A percentile compares a stretch with the other conserved stretches of the same genome.
phyloP scores from a whole-genome alignment of 2,113 vertebrate species.

The Gobio gobio region DNA sequence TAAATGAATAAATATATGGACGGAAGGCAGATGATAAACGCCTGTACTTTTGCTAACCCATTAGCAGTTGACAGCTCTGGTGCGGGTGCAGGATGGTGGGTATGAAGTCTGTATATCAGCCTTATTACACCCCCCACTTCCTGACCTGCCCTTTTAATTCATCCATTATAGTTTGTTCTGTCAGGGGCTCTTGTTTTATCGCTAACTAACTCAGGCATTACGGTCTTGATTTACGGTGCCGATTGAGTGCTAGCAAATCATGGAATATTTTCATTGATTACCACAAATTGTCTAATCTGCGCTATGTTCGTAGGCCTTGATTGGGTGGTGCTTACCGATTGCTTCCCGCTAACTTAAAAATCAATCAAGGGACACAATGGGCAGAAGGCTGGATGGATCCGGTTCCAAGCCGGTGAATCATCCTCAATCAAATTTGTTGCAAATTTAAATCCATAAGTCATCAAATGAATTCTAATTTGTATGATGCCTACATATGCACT shows the following conservation, averaged over 20 bases:
- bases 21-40: slow-evolving; percentile 78
- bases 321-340: slow-evolving; percentile 98
- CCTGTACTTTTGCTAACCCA: slow-evolving; percentile 71
- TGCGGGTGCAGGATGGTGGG: slow-evolving; percentile 69
- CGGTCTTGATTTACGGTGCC: slow-evolving; percentile 90
- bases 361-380: slow-evolving; percentile 97
- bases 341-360: slow-evolving; percentile 98
- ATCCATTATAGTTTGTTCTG: slow-evolving; percentile 93
- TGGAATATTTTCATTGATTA: slow-evolving; percentile 99
- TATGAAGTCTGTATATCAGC: slow-evolving; percentile 83
- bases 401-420: slow-evolving; percentile 82
- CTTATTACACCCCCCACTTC: slow-evolving; percentile 86
- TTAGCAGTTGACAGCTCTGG: slow-evolving; percentile 79
- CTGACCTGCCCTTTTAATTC: slow-evolving; percentile 89
- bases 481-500: slow-evolving; percentile 66
- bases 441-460: slow-evolving; percentile 81
- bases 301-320: slow-evolving; percentile 94
- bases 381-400: slow-evolving; percentile 87
- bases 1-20: slow-evolving; percentile 79
- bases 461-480: slow-evolving; percentile 73
- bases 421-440: slow-evolving; percentile 84
- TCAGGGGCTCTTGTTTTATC: slow-evolving; percentile 93
- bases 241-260: slow-evolving; percentile 95
- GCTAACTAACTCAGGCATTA: slow-evolving; percentile 90
- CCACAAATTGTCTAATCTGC: slow-evolving; percentile 98